Conservation (phyloP, 2,797 vertebrate genomes). For the Takifugu rubripes region DNA sequence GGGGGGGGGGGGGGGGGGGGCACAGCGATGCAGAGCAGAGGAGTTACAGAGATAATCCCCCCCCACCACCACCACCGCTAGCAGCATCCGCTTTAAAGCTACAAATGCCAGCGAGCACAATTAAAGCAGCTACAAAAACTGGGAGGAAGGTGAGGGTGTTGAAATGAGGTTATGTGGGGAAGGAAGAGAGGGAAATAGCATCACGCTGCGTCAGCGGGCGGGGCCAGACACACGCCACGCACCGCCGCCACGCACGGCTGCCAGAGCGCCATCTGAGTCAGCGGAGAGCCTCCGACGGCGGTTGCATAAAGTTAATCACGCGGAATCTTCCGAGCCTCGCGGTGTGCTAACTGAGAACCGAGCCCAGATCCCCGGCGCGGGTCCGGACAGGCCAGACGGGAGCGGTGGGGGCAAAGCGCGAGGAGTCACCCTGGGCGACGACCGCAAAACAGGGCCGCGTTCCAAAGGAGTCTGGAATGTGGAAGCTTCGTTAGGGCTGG, state of each 20-base stretch:
- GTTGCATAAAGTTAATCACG: conserved; percentile 45
- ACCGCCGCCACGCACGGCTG: conserved; percentile 22
- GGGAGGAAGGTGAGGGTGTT: conserved; percentile 5
- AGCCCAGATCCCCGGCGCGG: conserved; percentile 42
- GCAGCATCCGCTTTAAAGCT: conserved; percentile 38
- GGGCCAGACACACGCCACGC: conserved; percentile 55
- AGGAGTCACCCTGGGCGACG: too few species aligned
- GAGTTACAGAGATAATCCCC: conserved; percentile 70
- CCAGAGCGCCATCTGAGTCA: conserved; percentile 50
- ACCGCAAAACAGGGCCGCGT: too few species aligned
- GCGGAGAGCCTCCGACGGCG: conserved; percentile 45
- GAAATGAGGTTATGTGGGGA: conserved; percentile 35
- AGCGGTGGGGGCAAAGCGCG: too few species aligned
- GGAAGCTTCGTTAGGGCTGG: too few species aligned
- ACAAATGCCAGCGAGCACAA: conserved; percentile 58
- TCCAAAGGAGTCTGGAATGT: too few species aligned
- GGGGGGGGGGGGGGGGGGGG: conserved; percentile 53
- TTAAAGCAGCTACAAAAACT: conserved; percentile 38
- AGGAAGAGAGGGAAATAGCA: conserved; percentile 22
- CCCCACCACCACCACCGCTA: conserved; percentile 26
- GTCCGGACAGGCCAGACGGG: conserved; percentile 10
- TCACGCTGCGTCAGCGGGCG: conserved; percentile 33
- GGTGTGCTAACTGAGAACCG: conserved; percentile 54
- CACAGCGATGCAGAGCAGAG: conserved; percentile 56
- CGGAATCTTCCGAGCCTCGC: conserved; percentile 47